phyloP scores from a whole-genome alignment of 1,140 invertebrate species.

The Muscidifurax raptorellus region DNA sequence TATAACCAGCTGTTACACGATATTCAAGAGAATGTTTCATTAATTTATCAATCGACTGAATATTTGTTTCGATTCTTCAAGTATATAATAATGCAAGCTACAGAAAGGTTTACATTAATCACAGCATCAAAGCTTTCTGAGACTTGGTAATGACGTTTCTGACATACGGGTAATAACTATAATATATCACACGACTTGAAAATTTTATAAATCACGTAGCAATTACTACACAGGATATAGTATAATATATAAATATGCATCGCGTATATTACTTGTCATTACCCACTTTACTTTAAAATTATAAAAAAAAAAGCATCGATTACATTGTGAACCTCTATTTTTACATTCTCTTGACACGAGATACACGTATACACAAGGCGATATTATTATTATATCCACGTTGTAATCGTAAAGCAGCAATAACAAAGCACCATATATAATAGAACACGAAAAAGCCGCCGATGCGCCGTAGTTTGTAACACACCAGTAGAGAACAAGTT shows the following conservation, averaged over 20 bases:
- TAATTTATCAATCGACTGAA: not conserved
- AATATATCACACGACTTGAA: no score
- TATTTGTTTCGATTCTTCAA: not conserved
- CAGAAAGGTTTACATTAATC: not conserved
- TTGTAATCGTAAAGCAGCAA: slow-evolving; percentile 38
- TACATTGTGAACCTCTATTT: not conserved
- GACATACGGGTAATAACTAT: no score
- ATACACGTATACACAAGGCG: not conserved
- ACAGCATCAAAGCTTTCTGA: not conserved
- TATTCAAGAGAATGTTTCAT: not conserved
- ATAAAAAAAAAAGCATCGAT: not conserved
- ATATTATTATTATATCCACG: not conserved
- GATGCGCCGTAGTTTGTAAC: slow-evolving; percentile 9
- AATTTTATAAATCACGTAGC: no score
- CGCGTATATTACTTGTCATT: no score
- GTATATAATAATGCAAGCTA: not conserved
- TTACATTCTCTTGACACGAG: not conserved
- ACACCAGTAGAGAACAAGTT: slow-evolving; percentile 9
- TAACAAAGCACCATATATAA: slow-evolving; percentile 22
- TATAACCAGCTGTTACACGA: slow-evolving; percentile 14
- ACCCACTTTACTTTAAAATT: not conserved
- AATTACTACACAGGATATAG: no score
- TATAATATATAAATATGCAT: no score
- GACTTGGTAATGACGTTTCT: no score
- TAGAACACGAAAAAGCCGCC: not conserved